phyloP scores from a whole-genome alignment of 92 coral and sea anemone genomes.

The Meandrina meandrites region DNA sequence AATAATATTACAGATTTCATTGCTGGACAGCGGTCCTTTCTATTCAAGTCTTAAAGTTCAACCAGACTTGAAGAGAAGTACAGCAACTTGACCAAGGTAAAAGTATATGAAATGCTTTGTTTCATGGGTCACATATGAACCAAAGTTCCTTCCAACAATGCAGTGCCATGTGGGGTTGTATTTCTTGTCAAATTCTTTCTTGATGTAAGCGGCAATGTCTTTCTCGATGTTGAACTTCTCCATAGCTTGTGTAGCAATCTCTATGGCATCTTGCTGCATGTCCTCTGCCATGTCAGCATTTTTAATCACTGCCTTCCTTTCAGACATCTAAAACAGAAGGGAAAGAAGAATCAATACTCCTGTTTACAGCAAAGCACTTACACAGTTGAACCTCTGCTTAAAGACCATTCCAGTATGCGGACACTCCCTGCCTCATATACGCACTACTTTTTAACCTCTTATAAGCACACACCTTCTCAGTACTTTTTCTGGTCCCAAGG shows the following conservation, averaged over 20 bases:
- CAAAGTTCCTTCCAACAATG: constrained; percentile 96
- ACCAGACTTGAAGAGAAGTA: constrained; percentile 90
- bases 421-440: too few relatives aligned
- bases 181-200: constrained; percentile 99
- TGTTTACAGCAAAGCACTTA: background rate
- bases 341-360: background rate
- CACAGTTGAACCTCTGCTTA: background rate
- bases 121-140: constrained; percentile 76
- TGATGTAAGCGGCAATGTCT: constrained; percentile 64
- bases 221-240: constrained; percentile 90
- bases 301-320: constrained; percentile 78
- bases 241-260: constrained; percentile 78
- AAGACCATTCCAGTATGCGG: too few relatives aligned
- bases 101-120: constrained; percentile 98
- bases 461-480: too few relatives aligned
- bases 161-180: constrained; percentile 99
- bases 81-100: constrained; percentile 98
- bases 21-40: background rate
- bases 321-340: constrained; percentile 67
- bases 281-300: constrained; percentile 98
- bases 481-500: too few relatives aligned
- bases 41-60: background rate
- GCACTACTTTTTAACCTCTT: too few relatives aligned
- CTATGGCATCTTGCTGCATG: constrained; percentile 90
- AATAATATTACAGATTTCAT: background rate